Evolutionary conservation across 2,888 invertebrate species (phyloP).

Genomic region (Caenorhabditis sinica): DNA sequence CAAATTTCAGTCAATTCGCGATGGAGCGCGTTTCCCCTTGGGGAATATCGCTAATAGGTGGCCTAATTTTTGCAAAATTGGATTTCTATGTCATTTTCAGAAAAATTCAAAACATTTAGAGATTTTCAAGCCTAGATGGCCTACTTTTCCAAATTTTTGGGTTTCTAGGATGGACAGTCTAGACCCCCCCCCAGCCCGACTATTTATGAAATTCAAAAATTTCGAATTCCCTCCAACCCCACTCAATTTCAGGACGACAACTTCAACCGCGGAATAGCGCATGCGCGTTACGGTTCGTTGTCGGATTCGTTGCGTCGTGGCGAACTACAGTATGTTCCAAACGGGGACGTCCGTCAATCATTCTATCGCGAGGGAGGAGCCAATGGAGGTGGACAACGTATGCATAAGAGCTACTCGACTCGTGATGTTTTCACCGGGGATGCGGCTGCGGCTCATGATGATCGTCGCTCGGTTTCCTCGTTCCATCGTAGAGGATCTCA

Average conservation of each 20-base stretch:
- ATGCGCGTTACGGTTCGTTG: conserved; percentile 81
- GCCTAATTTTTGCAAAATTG: too few relatives aligned
- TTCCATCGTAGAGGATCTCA: conserved; percentile 73
- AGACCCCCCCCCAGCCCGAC: too few relatives aligned
- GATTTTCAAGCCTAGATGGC: too few relatives aligned
- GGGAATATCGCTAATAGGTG: too few relatives aligned
- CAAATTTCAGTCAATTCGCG: too few relatives aligned
- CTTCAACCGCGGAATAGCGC: conserved; percentile 76
- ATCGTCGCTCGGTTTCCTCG: conserved; percentile 73
- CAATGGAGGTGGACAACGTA: conserved; percentile 55
- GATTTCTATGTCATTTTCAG: too few relatives aligned
- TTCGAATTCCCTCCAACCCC: too few relatives aligned
- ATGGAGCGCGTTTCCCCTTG: too few relatives aligned
- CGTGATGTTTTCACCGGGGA: conserved; percentile 79
- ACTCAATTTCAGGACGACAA: conserved; percentile 69
- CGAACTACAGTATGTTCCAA: conserved; percentile 82
- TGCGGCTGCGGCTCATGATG: conserved; percentile 51
- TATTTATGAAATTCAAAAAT: background rate
- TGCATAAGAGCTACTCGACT: conserved; percentile 83
- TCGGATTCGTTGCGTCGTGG: conserved; percentile 82
- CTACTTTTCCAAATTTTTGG: too few relatives aligned
- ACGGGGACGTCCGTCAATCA: conserved; percentile 79
- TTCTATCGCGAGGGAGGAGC: conserved; percentile 64
- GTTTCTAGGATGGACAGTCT: too few relatives aligned
- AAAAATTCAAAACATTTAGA: too few relatives aligned